phyloP scores from a whole-genome alignment of 1,140 invertebrate genomes.

The Tribolium castaneum region DNA sequence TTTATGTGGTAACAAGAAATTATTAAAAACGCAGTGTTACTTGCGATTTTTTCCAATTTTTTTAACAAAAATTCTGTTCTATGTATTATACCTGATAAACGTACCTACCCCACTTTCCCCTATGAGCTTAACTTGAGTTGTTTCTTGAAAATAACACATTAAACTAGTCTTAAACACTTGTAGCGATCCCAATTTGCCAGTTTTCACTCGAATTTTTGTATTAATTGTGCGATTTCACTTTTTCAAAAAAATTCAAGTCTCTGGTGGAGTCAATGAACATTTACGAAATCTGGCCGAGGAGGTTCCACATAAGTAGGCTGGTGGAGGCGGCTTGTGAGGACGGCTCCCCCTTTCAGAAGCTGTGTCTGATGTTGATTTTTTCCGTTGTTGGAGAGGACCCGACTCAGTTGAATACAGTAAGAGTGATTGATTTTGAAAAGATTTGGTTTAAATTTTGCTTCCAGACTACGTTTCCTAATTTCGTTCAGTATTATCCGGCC shows the following conservation, averaged over 20 bases:
- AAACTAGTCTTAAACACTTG: too few relatives aligned
- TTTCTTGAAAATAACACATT: too few relatives aligned
- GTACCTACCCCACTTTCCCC: too few relatives aligned
- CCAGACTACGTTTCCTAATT: slow-evolving; percentile 63
- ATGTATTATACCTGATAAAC: too few relatives aligned
- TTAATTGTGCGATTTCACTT: too few relatives aligned
- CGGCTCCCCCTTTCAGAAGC: slow-evolving; percentile 62
- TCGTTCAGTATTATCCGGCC: slow-evolving; percentile 67
- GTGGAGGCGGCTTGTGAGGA: slow-evolving; percentile 63
- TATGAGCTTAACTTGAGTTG: too few relatives aligned
- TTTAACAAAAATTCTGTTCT: too few relatives aligned
- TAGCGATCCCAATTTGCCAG: too few relatives aligned
- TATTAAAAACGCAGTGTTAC: too few relatives aligned
- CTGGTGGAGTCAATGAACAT: slow-evolving; percentile 46
- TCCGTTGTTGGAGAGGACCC: slow-evolving; percentile 67
- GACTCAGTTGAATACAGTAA: slow-evolving; percentile 66
- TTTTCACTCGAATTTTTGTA: too few relatives aligned
- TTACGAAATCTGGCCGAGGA: slow-evolving; percentile 55
- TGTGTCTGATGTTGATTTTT: slow-evolving; percentile 70
- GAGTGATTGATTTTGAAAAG: neutral
- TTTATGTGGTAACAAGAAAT: too few relatives aligned
- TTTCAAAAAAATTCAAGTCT: slow-evolving; percentile 34
- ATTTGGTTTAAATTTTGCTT: slow-evolving; percentile 41
- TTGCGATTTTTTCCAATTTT: too few relatives aligned
- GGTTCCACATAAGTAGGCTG: slow-evolving; percentile 48